These are phyloP conservation scores for Danaus melanippus DNA, from an alignment of 1,140 invertebrate genomes.

Conservation along the genomic window DNA sequence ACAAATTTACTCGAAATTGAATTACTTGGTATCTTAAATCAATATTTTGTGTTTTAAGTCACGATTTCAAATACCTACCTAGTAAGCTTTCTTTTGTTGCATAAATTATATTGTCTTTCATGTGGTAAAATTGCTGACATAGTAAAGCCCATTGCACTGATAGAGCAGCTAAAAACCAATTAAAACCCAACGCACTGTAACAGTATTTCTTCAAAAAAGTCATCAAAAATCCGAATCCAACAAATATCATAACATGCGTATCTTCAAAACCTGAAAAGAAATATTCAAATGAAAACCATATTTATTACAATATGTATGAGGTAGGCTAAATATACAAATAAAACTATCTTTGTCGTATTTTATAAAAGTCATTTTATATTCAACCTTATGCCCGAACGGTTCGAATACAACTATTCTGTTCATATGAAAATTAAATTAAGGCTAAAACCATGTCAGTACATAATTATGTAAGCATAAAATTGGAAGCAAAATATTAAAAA, in stretches of 20 bases:
- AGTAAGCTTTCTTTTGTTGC: constrained; percentile 44
- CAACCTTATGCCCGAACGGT: no score
- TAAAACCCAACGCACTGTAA: constrained; percentile 90
- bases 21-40: no score
- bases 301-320: no score
- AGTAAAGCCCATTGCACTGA: constrained; percentile 88
- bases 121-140: constrained; percentile 80
- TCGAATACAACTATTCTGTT: no score
- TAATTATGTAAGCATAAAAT: constrained; percentile 2
- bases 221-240: constrained; percentile 98
- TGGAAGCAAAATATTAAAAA: neutral
- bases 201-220: constrained; percentile 94
- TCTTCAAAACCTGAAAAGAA: constrained; percentile 91
- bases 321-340: no score
- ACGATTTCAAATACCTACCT: constrained; percentile 27
- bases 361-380: no score
- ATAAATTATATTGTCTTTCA: constrained; percentile 72
- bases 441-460: neutral
- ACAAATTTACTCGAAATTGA: no score
- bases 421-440: no score
- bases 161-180: constrained; percentile 85
- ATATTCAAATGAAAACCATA: no score
- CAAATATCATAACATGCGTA: constrained; percentile 97
- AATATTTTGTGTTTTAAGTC: no score
- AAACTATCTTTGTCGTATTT: no score